phyloP scores from a whole-genome alignment of 2,888 invertebrate genomes.

The Drosophila suboccidentalis region DNA sequence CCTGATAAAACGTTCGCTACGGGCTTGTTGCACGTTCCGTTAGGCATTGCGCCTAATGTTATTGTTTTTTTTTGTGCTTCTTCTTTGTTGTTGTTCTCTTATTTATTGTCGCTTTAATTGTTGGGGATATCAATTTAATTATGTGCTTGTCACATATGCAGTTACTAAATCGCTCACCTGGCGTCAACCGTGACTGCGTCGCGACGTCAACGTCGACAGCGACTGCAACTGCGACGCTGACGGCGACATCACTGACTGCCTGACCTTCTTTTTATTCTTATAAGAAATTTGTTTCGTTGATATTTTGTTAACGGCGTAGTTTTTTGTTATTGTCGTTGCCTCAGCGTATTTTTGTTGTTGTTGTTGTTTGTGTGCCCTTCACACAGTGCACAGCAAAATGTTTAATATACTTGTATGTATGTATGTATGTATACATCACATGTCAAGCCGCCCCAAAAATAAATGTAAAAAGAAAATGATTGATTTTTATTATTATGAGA shows the following conservation, averaged over 20 bases:
- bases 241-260: constrained; percentile 31
- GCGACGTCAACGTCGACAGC: constrained; percentile 7
- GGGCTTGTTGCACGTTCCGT: constrained; percentile 65
- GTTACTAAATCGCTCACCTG: constrained; percentile 56
- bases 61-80: constrained; percentile 25
- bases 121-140: constrained; percentile 57
- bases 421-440: constrained; percentile 31
- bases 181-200: constrained; percentile 18
- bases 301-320: constrained; percentile 58
- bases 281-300: constrained; percentile 49
- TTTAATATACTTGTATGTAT: constrained; percentile 2
- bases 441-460: constrained; percentile 31
- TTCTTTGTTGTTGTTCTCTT: constrained; percentile 17
- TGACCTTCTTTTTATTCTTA: constrained; percentile 64
- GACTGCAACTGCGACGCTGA: constrained; percentile 26
- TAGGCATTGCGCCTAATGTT: constrained; percentile 53
- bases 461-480: constrained; percentile 24
- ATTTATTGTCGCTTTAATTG: constrained; percentile 48
- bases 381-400: constrained; percentile 28
- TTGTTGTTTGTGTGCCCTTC: constrained; percentile 35
- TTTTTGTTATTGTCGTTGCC: constrained; percentile 47
- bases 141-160: constrained; percentile 54
- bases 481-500: constrained; percentile 52
- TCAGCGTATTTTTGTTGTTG: constrained; percentile 4
- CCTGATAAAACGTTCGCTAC: constrained; percentile 2